These are phyloP conservation scores for Serranus cabrilla DNA, from an alignment of 2,797 vertebrate genomes.

Conservation along the genomic window DNA sequence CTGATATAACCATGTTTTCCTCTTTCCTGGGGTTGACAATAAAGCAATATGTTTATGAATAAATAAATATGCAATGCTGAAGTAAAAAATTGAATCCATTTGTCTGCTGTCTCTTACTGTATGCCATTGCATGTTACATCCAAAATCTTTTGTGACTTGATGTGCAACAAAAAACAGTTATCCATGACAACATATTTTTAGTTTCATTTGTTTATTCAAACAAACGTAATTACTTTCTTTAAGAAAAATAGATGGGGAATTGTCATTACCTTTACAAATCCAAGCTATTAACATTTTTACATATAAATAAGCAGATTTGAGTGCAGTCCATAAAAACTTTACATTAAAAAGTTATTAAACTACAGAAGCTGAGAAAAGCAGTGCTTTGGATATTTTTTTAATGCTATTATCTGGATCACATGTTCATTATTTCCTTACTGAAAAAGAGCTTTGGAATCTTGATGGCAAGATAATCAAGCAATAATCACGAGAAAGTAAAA, in stretches of 20 bases:
- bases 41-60: constrained; percentile 79
- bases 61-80: constrained; percentile 78
- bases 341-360: constrained; percentile 61
- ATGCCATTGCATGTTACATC: not conserved
- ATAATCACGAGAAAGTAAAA: too few species aligned
- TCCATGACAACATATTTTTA: not conserved
- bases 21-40: constrained; percentile 55
- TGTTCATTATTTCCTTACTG: too few species aligned
- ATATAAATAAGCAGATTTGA: constrained; percentile 79
- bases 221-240: constrained; percentile 63
- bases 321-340: constrained; percentile 59
- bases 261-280: constrained; percentile 73
- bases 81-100: constrained; percentile 41
- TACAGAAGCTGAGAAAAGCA: too few species aligned
- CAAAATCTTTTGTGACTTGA: too few species aligned
- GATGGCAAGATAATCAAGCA: too few species aligned
- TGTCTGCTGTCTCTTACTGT: constrained; percentile 14
- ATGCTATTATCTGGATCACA: too few species aligned
- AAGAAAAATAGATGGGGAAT: constrained; percentile 80
- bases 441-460: too few species aligned
- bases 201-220: constrained; percentile 78
- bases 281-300: constrained; percentile 79
- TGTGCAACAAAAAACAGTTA: too few species aligned
- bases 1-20: constrained; percentile 48
- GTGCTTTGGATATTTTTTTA: too few species aligned